Evolutionary conservation across 2,888 invertebrate species (phyloP), one percentile per base, ranked within the genome.

Genomic region (Lochmaea capreae): DNA sequence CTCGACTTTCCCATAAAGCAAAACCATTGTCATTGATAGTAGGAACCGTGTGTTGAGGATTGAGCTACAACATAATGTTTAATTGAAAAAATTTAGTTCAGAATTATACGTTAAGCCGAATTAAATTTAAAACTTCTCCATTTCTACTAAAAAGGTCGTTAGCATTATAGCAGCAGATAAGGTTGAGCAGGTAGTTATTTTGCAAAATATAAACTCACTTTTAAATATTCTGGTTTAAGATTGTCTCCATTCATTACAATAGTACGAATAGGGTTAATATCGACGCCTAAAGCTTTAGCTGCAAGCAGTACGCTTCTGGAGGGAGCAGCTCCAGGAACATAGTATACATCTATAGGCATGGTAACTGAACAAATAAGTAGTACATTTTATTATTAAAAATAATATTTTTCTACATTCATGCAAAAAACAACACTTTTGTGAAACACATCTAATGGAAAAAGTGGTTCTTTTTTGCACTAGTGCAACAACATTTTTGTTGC

Each of bases 21-120:
- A 95, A 93, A 0, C 94, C 96, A 82, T 94, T 92, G 87, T 97
- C 97, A 76, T 93, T 92, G 71, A 97, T 86, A 0, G 95, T 95
- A 11, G 97, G 97, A 75, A 97, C 90, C 52, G 92, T 92, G 86
- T 96, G 96, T 87, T 95, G 95, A 0, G 95, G 95, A 86, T 95
- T 95, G 58, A 95, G 86, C 94, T 94, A 86, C 16, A 86, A 85
- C 76, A 67, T 79, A 79, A 77, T 75, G 68, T 65, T 43, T 12
- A 43, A 3, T 5, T 3, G 14, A 5, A 46, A 46, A 46, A 14
- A 46, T 12, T 14, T 14, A 11, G 3, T 14, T 39, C 33, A 39
- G 6, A 8, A 9, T 5, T 39, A 6, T 39, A 39, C 8, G 33
- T 39, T 4, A 33, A 4, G 33, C 33, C 33, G 33, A 33, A 33